phyloP scores from a whole-genome alignment of 2,888 invertebrate genomes.

The Penaeus monodon region DNA sequence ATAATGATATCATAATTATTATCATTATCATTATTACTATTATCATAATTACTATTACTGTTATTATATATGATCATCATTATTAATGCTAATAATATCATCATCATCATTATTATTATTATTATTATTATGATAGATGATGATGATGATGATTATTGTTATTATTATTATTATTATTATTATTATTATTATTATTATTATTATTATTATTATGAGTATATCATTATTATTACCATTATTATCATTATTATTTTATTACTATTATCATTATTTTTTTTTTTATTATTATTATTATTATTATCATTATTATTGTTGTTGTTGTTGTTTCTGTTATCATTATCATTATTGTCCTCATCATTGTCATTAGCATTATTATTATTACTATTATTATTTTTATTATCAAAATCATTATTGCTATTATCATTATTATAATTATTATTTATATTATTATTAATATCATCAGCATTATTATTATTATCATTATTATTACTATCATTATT shows the following conservation, averaged over 20 bases:
- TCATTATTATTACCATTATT: no score
- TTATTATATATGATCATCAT: no score
- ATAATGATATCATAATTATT: no score
- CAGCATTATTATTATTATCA: background rate
- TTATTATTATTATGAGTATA: background rate
- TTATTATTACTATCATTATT: background rate
- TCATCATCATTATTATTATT: no score
- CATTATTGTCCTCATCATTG: background rate
- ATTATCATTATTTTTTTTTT: background rate
- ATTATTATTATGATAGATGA: no score
- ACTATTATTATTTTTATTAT: background rate
- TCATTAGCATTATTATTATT: background rate
- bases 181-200: background rate
- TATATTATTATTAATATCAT: background rate
- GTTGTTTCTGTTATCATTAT: background rate
- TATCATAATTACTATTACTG: no score
- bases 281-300: background rate
- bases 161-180: conserved; percentile 1
- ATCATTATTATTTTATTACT: no score
- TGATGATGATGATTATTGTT: no score
- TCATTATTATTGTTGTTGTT: background rate
- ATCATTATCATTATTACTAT: no score
- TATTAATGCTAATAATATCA: no score
- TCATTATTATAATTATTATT: background rate
- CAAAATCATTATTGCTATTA: background rate